A percentile compares a stretch with the other conserved stretches of the same genome.
Conservation (phyloP, 1,140 invertebrate species). For the Drosophila oshimai region DNA sequence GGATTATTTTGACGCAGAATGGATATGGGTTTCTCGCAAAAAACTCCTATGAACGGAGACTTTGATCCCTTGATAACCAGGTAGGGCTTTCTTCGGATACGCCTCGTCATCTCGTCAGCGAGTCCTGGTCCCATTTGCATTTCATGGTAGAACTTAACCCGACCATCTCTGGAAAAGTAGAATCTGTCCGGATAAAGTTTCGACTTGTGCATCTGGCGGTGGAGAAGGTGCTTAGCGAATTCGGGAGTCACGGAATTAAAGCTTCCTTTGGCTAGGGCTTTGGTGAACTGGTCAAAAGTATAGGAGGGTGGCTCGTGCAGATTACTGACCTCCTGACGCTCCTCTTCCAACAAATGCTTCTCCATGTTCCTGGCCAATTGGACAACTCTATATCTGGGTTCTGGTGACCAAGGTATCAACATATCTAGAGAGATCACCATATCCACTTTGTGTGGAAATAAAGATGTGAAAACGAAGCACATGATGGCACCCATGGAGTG, state of each 20-base stretch:
- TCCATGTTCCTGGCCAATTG: neutral
- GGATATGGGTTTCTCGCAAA: conserved; percentile 82
- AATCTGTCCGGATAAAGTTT: conserved; percentile 84
- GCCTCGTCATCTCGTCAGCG: conserved; percentile 26
- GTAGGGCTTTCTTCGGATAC: conserved; percentile 53
- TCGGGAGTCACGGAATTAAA: conserved; percentile 84
- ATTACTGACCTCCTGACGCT: conserved; percentile 13
- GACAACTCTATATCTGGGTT: neutral
- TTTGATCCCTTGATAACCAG: conserved; percentile 52
- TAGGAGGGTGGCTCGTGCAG: conserved; percentile 85
- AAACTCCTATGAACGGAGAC: conserved; percentile 9
- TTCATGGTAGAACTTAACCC: conserved; percentile 80
- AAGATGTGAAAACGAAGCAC: conserved; percentile 83
- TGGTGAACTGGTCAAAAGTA: conserved; percentile 84
- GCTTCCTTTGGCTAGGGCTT: conserved; percentile 83
- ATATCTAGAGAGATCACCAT: conserved; percentile 86
- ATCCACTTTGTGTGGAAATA: conserved; percentile 85
- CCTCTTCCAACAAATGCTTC: conserved; percentile 48
- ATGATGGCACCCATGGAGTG: conserved; percentile 87
- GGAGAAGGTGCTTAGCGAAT: conserved; percentile 84
- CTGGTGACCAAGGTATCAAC: conserved; percentile 74
- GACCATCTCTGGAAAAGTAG: conserved; percentile 85
- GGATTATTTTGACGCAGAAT: conserved; percentile 83
- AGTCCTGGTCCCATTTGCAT: conserved; percentile 1
- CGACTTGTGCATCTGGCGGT: conserved; percentile 84